phyloP scores from a whole-genome alignment of 2,888 invertebrate species.

The Ectemnius continuus region DNA sequence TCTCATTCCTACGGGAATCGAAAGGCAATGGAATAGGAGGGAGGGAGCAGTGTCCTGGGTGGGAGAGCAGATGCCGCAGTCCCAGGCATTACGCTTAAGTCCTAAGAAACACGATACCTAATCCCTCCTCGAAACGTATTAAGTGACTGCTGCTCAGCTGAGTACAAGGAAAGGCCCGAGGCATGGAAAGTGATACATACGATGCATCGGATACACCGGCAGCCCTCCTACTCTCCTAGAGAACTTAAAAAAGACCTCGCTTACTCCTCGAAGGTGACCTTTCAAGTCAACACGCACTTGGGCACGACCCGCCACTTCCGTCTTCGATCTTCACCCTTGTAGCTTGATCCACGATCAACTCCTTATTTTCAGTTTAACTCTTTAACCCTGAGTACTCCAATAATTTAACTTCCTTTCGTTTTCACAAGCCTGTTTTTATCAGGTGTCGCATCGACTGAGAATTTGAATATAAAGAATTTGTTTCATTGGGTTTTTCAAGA shows the following conservation, averaged over 20 bases:
- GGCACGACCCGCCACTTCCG: neutral
- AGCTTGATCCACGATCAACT: no score
- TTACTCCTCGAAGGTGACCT: slow-evolving; percentile 7
- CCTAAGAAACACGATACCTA: slow-evolving; percentile 71
- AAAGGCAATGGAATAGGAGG: neutral
- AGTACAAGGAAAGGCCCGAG: slow-evolving; percentile 16
- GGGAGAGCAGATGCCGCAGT: slow-evolving; percentile 53
- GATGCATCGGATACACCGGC: slow-evolving; percentile 10
- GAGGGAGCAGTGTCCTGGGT: slow-evolving; percentile 11
- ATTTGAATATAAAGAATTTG: no score
- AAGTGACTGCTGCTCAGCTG: slow-evolving; percentile 66
- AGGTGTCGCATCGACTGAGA: no score
- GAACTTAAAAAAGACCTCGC: slow-evolving; percentile 5
- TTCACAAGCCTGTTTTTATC: no score
- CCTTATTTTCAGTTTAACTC: no score
- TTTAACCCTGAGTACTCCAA: no score
- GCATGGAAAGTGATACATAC: slow-evolving; percentile 43
- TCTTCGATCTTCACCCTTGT: no score
- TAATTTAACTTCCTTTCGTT: no score
- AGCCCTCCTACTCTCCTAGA: slow-evolving; percentile 3
- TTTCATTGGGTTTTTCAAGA: no score
- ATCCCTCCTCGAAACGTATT: slow-evolving; percentile 72
- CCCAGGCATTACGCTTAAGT: slow-evolving; percentile 63
- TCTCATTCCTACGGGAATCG: no score
- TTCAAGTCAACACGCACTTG: slow-evolving; percentile 3